Conservation (phyloP, 2,888 invertebrate genomes). For the Acanthacorydalis orientalis region DNA sequence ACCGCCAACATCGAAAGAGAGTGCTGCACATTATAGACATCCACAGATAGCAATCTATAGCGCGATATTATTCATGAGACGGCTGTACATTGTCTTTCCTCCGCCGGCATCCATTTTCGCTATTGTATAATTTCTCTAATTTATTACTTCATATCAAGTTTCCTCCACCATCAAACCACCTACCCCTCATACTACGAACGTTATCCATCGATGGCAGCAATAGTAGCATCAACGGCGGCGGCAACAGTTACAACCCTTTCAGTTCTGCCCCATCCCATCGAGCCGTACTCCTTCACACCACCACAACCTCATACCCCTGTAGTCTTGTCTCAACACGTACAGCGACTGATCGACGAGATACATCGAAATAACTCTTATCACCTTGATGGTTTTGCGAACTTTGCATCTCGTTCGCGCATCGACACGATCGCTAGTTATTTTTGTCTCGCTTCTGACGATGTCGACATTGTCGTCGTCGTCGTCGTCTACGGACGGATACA, state of each 20-base stretch:
- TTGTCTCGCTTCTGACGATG: too few species aligned
- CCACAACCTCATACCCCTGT: too few species aligned
- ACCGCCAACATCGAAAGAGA: too few species aligned
- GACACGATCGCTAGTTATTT: too few species aligned
- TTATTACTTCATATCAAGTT: slow-evolving; percentile 19
- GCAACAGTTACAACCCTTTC: background rate
- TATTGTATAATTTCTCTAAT: slow-evolving; percentile 19
- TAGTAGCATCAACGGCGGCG: background rate
- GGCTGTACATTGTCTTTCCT: slow-evolving; percentile 14
- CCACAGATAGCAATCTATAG: slow-evolving; percentile 2
- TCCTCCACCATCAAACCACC: slow-evolving; percentile 6
- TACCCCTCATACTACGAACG: background rate
- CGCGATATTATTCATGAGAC: slow-evolving; percentile 2
- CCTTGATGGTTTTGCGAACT: too few species aligned
- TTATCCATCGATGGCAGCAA: background rate
- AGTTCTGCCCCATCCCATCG: background rate
- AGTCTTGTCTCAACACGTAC: too few species aligned
- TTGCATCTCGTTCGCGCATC: too few species aligned
- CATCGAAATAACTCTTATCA: too few species aligned
- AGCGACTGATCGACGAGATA: too few species aligned
- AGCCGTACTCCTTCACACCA: background rate
- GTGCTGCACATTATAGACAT: background rate
- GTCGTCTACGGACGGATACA: too few species aligned
- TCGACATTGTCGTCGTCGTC: too few species aligned
- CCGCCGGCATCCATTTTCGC: slow-evolving; percentile 14